Evolutionary conservation across 2,797 vertebrate species (phyloP), one percentile per base, ranked within the genome.

Genomic region (Danio choprae): DNA sequence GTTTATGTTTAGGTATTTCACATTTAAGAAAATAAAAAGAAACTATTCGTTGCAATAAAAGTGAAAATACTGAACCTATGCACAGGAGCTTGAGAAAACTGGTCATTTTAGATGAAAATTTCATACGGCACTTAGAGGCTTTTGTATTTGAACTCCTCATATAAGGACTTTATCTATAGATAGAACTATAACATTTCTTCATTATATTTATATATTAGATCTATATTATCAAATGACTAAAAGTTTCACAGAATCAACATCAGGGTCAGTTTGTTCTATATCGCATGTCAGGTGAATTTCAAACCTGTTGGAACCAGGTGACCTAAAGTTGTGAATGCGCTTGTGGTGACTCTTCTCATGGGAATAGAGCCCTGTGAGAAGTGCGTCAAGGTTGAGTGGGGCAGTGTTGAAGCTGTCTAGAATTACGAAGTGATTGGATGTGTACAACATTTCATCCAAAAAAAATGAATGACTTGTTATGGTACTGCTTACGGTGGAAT

Each of bases 401-500:
- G 46, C 46, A 36, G 22, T 64, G 20, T 18, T 64, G 55, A 63
- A 77, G 48, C 22, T 15, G 48, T 20, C 29, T 74, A 6, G 4
- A 43, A 55, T 53, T 79, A 53, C 44, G 53, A 55, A 50, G 41
- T 13, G 40, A 63, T 55, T 85, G 18, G 62, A 59, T 20, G 9
- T 11, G 3, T 40, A 22, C 5, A 22, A 15, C 8, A 36, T 43
- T 74, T 77, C 4, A 53, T 4, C 0, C 8, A 29, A 29, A 29
- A 48, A 74, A 76, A 80, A 71, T 70, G 3, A 59, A 83, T 7
- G 0, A 55, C 48, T 72, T 77, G 67, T 73, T 76, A 72, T 64
- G 50, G 50, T 51, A 78, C 29, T 65, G 58, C 58, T 69, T 40
- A 22, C 0, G 7, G 20, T 81, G 62, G 40, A 67, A 82, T 62